phyloP scores from a whole-genome alignment of 1,140 invertebrate species.

The Drosophila aff. region DNA sequence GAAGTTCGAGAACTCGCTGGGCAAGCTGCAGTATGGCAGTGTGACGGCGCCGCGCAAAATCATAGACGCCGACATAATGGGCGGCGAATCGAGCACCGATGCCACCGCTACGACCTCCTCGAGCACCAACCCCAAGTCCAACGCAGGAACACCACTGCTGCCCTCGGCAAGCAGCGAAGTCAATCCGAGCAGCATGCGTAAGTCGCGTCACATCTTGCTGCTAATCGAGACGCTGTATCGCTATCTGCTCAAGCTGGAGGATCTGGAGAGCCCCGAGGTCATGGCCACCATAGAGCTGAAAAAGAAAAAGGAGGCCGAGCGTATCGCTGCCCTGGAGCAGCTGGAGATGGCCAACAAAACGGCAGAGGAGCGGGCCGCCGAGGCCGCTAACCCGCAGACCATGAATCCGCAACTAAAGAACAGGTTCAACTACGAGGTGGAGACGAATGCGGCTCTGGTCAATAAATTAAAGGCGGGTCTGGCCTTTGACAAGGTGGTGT shows the following conservation, averaged over 20 bases:
- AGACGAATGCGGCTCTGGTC: conserved; percentile 85
- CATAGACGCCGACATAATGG: conserved; percentile 94
- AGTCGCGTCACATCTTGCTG: conserved; percentile 91
- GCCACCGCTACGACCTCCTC: conserved; percentile 51
- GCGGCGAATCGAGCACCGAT: conserved; percentile 84
- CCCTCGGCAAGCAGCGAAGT: conserved; percentile 45
- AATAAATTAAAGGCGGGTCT: conserved; percentile 88
- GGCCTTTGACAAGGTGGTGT: conserved; percentile 88
- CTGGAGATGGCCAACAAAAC: conserved; percentile 81
- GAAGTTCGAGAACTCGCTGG: conserved; percentile 96
- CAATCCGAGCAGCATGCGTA: conserved; percentile 71
- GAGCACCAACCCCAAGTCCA: conserved; percentile 45
- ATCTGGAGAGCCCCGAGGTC: conserved; percentile 90
- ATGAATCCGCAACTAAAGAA: conserved; percentile 83
- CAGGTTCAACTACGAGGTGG: conserved; percentile 82
- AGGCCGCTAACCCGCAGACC: conserved; percentile 83
- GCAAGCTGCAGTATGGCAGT: conserved; percentile 93
- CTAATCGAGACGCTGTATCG: conserved; percentile 92
- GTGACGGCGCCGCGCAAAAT: conserved; percentile 97
- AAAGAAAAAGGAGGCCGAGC: conserved; percentile 87
- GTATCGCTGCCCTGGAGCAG: conserved; percentile 85
- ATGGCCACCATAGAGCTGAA: conserved; percentile 88
- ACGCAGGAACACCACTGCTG: conserved; percentile 28
- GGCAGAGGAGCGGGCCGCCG: conserved; percentile 69
- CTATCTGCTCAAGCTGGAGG: conserved; percentile 90